Base-by-base conservation (phyloP, 2,113 vertebrate species). In the Epinephelus fuscoguttatus region DNA sequence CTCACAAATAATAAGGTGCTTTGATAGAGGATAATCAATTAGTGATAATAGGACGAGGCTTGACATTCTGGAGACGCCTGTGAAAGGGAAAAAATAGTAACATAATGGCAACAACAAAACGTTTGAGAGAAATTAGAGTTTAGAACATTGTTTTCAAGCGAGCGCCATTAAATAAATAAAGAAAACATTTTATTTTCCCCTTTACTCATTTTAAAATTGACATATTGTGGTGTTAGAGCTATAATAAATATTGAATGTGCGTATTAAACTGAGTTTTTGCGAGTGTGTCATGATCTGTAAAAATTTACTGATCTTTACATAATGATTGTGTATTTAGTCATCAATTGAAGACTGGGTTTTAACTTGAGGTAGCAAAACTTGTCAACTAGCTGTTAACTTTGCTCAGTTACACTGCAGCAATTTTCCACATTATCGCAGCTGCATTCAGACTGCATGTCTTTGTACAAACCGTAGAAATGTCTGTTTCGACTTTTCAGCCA, bases 1-100 rank as follows among this genome's bases (percentile, higher is more conserved):
- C 93, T 94, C 94, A 94, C 94, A 94, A 94, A 94, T 95, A 94
- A 94, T 94, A 93, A 92, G 90, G 90, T 90, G 88, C 91, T 95
- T 95, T 95, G 94, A 95, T 93, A 92, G 89, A 90, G 88, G 90
- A 93, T 91, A 94, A 94, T 94, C 94, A 94, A 93, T 94, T 94
- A 94, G 91, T 80, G 83, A 71, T 88, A 90, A 93, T 88, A 90
- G 91, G 83, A 91, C 68, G 70, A 84, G 82, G 79, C 83, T 70
- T 89, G 89, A 84, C 89, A 88, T 84, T 87, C 49, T 42, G 67
- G 40, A 30, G 68, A 53, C 11, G 67, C 25, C 56, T 67, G 63
- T 81, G 67, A 81, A 81, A 47, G 59, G 42, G 52, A 45, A 18
- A 33, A 40, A 81, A 69, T 30, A 55, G 53, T 19, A 47, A 33